Base-by-base conservation (phyloP, 2,797 vertebrate genomes). In the Geotria australis region DNA sequence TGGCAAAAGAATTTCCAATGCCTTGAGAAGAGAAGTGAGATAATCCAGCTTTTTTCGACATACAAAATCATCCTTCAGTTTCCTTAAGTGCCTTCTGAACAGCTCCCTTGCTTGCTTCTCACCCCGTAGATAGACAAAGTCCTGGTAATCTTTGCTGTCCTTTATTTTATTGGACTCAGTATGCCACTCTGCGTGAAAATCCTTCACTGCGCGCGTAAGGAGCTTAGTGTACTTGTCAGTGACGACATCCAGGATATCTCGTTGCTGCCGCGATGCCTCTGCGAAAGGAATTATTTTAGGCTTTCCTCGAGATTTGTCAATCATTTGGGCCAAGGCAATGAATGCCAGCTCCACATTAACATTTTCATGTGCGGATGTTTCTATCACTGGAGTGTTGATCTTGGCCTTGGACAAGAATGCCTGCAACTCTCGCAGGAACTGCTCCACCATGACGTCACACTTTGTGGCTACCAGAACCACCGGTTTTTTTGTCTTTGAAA, bases 41-140 rank as follows among this genome's bases (percentile, higher is more conserved):
- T 95, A 99, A 69, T 99, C 89, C 12, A 93, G 85, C 71, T 77
- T 78, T 61, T 83, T 76, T 69, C 81, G 85, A 68, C 70, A 77
- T 71, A 99, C 91, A 72, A 96, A 89, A 65, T 99, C 91, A 63
- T 94, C 85, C 65, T 85, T 98, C 63, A 99, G 78, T 67, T 91
- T 85, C 65, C 85, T 79, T 68, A 81, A 91, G 72, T 95, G 84
- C 73, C 86, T 95, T 46, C 80, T 80, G 70, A 95, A 88, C 1
- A 79, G 84, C 72, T 77, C 85, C 66, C 74, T 79, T 60, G 85
- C 91, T 68, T 98, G 95, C 66, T 70, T 79, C 57, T 85, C 81
- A 68, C 91, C 88, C 72, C 96, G 88, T 70, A 93, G 70, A 48
- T 78, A 80, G 67, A 99, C 88, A 66, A 84, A 99, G 45, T 94